Percentiles rank a stretch among this genome's conserved stretches.
Evolutionary conservation across 2,797 vertebrate genomes (phyloP).

Genomic region (Loriculus beryllinus): DNA sequence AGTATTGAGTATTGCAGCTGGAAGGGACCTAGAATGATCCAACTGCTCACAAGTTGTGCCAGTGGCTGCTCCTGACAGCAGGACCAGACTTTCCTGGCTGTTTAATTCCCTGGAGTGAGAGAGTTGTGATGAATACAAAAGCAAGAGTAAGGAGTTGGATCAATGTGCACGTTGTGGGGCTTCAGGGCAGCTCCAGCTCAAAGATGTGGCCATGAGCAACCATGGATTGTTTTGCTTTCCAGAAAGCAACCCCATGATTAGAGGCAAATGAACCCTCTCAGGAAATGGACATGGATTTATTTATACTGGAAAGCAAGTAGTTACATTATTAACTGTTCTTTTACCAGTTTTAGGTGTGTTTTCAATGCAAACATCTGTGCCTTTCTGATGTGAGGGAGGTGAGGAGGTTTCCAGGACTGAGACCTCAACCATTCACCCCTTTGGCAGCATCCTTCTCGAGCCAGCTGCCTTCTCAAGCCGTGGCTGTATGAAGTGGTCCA

Average conservation of each 20-base stretch:
- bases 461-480: accelerated
- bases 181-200: neutral
- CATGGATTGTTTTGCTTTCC: neutral
- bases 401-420: neutral
- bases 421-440: neutral
- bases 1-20: neutral
- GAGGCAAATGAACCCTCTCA: neutral
- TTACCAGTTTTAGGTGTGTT: neutral
- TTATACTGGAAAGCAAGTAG: neutral
- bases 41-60: accelerated
- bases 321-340: neutral
- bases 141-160: neutral
- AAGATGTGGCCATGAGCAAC: neutral
- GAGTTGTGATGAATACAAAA: neutral
- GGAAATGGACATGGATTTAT: neutral
- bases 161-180: accelerated
- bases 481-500: neutral
- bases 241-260: neutral
- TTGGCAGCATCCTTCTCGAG: neutral
- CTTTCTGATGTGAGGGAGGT: accelerated
- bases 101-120: neutral
- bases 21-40: neutral
- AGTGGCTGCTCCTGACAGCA: accelerated
- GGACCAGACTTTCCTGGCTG: neutral
- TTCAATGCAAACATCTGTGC: neutral